A percentile compares a stretch with the other conserved stretches of the same genome.
Conservation (phyloP, 2,888 invertebrate genomes). For the Nasonia oneida region DNA sequence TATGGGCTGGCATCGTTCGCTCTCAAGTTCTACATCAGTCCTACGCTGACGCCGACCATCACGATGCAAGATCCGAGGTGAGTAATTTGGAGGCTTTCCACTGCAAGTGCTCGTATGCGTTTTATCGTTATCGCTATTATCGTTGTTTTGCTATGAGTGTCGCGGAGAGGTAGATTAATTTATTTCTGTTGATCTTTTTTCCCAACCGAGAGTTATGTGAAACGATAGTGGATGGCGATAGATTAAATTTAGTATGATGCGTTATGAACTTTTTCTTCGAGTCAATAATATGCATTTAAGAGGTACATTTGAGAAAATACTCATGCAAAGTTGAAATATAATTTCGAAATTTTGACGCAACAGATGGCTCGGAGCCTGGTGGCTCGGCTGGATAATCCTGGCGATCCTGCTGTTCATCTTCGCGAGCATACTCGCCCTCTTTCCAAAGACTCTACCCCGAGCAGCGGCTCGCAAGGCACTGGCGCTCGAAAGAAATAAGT, state of each 20-base stretch:
- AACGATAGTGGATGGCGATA: background rate
- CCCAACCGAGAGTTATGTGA: background rate
- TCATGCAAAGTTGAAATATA: too few relatives aligned
- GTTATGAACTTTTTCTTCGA: background rate
- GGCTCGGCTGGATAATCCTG: slow-evolving; percentile 87
- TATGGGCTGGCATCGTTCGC: slow-evolving; percentile 85
- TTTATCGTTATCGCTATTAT: slow-evolving; percentile 4
- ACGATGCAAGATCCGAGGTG: slow-evolving; percentile 83
- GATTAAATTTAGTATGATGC: background rate
- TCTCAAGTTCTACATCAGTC: slow-evolving; percentile 84
- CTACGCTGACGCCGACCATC: slow-evolving; percentile 84
- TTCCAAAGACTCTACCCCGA: slow-evolving; percentile 85
- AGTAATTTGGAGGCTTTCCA: slow-evolving; percentile 19
- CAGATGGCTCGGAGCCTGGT: slow-evolving; percentile 92
- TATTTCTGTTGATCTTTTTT: background rate
- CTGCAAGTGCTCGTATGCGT: background rate
- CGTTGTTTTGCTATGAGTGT: background rate
- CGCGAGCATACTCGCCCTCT: slow-evolving; percentile 84
- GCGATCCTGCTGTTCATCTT: slow-evolving; percentile 82
- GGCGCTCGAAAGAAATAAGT: slow-evolving; percentile 75
- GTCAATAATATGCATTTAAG: background rate
- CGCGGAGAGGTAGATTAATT: background rate
- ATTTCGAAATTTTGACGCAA: background rate
- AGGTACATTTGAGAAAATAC: too few relatives aligned
- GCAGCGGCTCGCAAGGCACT: slow-evolving; percentile 82